Conservation (phyloP, 1,140 invertebrate genomes). For the Drosophila biarmipes region DNA sequence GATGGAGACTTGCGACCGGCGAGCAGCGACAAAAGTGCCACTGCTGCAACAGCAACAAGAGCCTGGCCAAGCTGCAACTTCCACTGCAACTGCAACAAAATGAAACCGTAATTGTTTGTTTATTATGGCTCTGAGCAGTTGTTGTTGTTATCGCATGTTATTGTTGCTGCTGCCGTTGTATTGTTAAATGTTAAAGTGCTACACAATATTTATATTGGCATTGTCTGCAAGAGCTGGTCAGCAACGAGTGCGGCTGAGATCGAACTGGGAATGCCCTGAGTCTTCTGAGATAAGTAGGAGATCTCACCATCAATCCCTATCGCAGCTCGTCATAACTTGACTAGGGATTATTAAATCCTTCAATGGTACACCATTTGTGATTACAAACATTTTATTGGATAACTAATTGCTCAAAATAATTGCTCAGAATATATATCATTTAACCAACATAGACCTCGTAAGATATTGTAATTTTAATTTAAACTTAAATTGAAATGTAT, state of each 20-base stretch:
- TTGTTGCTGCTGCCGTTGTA: conserved; percentile 45
- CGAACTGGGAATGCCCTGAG: conserved; percentile 18
- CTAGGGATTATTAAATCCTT: no score
- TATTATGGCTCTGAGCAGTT: conserved; percentile 58
- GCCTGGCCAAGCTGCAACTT: not conserved
- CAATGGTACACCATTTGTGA: no score
- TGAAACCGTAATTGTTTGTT: conserved; percentile 80
- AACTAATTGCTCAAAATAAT: no score
- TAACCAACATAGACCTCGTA: no score
- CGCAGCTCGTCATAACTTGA: no score
- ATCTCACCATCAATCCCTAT: no score
- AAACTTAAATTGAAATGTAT: no score
- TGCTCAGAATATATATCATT: no score
- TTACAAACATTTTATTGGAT: no score
- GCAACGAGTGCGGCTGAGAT: no score
- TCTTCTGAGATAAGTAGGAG: not conserved
- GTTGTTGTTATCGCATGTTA: conserved; percentile 47
- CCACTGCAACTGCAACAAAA: conserved; percentile 23
- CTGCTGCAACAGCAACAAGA: conserved; percentile 14
- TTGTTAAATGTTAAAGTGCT: conserved; percentile 76
- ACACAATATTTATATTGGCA: conserved; percentile 69
- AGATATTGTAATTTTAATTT: no score
- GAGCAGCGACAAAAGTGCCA: conserved; percentile 22
- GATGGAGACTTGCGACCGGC: conserved; percentile 22
- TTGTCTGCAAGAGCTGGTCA: conserved; percentile 33